Percentiles rank a stretch among this genome's conserved stretches.
phyloP scores from a whole-genome alignment of 2,888 invertebrate species.

The Agrotis ipsilon region DNA sequence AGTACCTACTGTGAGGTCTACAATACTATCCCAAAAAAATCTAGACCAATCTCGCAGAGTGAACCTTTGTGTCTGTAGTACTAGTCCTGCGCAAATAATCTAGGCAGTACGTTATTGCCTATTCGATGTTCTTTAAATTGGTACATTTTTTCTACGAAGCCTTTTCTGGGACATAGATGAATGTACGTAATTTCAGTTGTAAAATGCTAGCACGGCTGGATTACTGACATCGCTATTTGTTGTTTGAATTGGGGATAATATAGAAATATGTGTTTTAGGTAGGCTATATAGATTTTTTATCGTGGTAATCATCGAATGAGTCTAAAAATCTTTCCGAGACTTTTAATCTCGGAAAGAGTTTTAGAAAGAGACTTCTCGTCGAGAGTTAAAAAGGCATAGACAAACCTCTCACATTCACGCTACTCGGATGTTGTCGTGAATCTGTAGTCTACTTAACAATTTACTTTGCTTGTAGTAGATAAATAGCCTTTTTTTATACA shows the following conservation, averaged over 20 bases:
- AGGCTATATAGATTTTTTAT: too few relatives aligned
- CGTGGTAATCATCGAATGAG: too few relatives aligned
- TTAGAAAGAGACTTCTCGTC: too few relatives aligned
- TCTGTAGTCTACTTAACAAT: too few relatives aligned
- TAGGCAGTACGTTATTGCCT: conserved; percentile 2
- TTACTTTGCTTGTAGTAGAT: too few relatives aligned
- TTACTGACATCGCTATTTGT: conserved; percentile 13
- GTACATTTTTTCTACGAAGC: conserved; percentile 20
- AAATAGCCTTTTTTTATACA: too few relatives aligned
- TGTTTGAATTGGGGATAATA: conserved; percentile 1
- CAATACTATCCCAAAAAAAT: conserved; percentile 5
- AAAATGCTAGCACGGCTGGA: conserved; percentile 12
- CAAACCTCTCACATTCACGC: too few relatives aligned
- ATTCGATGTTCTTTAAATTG: conserved; percentile 18
- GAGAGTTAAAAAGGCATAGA: too few relatives aligned
- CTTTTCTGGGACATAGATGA: conserved; percentile 23
- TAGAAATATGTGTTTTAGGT: background rate
- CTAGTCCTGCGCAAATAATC: conserved; percentile 18
- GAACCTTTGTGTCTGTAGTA: background rate
- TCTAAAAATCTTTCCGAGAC: too few relatives aligned
- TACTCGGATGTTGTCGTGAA: too few relatives aligned
- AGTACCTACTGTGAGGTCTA: background rate
- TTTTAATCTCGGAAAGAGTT: too few relatives aligned
- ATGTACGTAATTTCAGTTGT: conserved; percentile 30
- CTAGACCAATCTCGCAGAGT: conserved; percentile 20